phyloP scores from a whole-genome alignment of 37 sponge, comb jelly and placozoan genomes.

The Dysidea cf. avara region DNA sequence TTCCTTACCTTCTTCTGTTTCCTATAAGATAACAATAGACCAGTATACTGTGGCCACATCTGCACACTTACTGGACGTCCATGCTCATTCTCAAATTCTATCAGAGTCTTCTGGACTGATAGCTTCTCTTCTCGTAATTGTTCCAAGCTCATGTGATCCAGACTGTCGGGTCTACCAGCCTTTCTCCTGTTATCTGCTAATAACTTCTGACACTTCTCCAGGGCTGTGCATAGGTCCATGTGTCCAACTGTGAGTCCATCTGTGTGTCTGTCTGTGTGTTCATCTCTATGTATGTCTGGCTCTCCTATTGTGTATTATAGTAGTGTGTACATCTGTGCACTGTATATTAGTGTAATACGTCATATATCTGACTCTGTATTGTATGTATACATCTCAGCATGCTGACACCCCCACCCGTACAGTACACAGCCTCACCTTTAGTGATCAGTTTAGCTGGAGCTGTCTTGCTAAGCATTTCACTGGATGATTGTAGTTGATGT shows the following conservation, averaged over 20 bases:
- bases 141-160: constrained; percentile 55
- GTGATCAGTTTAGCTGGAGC: constrained; percentile 7
- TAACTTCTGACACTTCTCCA: constrained; percentile 10
- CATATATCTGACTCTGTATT: too few relatives aligned
- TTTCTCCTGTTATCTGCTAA: constrained; percentile 50
- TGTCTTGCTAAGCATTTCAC: constrained; percentile 10
- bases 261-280: too few relatives aligned
- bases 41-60: too few relatives aligned
- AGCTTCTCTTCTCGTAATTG: constrained; percentile 76
- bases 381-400: too few relatives aligned
- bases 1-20: constrained; percentile 60
- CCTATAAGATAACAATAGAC: constrained; percentile 12
- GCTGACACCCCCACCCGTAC: too few relatives aligned
- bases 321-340: too few relatives aligned
- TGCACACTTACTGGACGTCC: constrained; percentile 68
- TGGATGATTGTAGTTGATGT: constrained; percentile 22
- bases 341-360: too few relatives aligned
- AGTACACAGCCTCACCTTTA: too few relatives aligned
- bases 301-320: too few relatives aligned
- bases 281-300: too few relatives aligned
- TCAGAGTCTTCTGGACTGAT: constrained; percentile 70
- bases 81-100: constrained; percentile 65
- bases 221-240: too few relatives aligned
- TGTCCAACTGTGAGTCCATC: too few relatives aligned
- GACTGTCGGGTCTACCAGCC: constrained; percentile 52